Percentiles rank a stretch among this genome's conserved stretches.
Evolutionary conservation across 2,797 vertebrate species (phyloP).

Genomic region (Pogoniulus pusillus): DNA sequence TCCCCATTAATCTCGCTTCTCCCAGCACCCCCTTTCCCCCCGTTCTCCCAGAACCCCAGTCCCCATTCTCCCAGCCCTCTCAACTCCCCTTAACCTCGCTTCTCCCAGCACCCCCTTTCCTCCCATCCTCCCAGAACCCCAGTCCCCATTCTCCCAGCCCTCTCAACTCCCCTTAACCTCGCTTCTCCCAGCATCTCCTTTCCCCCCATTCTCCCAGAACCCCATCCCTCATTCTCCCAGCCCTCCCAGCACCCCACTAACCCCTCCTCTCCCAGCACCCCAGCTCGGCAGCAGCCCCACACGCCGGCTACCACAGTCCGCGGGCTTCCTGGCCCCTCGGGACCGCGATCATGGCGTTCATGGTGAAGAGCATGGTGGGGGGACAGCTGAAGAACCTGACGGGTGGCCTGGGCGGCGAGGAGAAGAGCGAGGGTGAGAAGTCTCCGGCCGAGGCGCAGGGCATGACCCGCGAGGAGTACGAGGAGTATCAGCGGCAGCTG

Average conservation of each 20-base stretch:
- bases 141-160: too few relatives aligned
- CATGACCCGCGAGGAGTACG: constrained; percentile 96
- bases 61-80: too few relatives aligned
- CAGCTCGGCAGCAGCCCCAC: too few relatives aligned
- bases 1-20: too few relatives aligned
- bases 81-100: not conserved
- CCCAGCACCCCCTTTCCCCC: too few relatives aligned
- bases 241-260: not conserved
- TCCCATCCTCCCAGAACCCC: too few relatives aligned
- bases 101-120: not conserved
- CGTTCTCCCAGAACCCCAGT: too few relatives aligned
- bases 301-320: not conserved
- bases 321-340: not conserved
- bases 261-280: not conserved
- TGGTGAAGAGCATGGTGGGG: constrained; percentile 97
- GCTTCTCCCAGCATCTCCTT: too few relatives aligned
- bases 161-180: too few relatives aligned
- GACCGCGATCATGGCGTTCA: constrained; percentile 86
- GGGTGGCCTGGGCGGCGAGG: constrained; percentile 88
- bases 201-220: too few relatives aligned
- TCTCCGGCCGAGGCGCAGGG: constrained; percentile 88
- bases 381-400: constrained; percentile 97
- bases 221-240: too few relatives aligned
- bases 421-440: constrained; percentile 90
- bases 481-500: constrained; percentile 96